These are phyloP conservation scores for Eilema griseolum DNA, from an alignment of 2,888 invertebrate genomes.

Conservation along the genomic window DNA sequence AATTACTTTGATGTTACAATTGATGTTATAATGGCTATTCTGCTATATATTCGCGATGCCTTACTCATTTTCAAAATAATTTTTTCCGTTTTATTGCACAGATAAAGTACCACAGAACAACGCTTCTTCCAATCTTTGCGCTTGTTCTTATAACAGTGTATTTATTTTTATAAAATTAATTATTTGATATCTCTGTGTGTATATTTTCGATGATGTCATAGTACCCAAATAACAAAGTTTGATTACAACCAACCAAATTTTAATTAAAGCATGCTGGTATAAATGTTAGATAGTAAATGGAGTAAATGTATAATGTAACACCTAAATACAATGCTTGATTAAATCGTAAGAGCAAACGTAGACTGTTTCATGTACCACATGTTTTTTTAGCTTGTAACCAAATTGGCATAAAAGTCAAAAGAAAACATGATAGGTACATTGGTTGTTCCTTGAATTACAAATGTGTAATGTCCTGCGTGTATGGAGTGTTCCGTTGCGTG, in stretches of 20 bases:
- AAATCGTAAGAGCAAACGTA: slow-evolving; percentile 35
- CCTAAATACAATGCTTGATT: slow-evolving; percentile 38
- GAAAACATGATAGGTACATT: slow-evolving; percentile 1
- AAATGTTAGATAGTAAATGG: slow-evolving; percentile 4
- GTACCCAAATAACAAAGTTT: slow-evolving; percentile 21
- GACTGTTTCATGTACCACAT: slow-evolving; percentile 39
- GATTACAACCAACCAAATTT: neutral
- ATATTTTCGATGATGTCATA: slow-evolving; percentile 22
- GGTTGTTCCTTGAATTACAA: neutral
- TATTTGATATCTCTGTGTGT: neutral
- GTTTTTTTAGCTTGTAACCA: slow-evolving; percentile 1
- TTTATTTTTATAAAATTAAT: neutral
- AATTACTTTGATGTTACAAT: neutral
- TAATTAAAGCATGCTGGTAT: slow-evolving; percentile 6
- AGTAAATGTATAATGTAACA: slow-evolving; percentile 8
- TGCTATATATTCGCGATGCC: neutral
- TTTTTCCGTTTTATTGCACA: neutral
- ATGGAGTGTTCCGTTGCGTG: slow-evolving; percentile 22
- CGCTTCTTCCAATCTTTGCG: neutral
- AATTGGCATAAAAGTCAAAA: neutral
- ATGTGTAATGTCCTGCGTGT: slow-evolving; percentile 7
- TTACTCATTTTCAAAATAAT: neutral
- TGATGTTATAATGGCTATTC: neutral
- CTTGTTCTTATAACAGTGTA: neutral
- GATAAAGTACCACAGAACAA: neutral